Base-by-base conservation (phyloP, 2,113 vertebrate species). In the Centrocercus urophasianus region DNA sequence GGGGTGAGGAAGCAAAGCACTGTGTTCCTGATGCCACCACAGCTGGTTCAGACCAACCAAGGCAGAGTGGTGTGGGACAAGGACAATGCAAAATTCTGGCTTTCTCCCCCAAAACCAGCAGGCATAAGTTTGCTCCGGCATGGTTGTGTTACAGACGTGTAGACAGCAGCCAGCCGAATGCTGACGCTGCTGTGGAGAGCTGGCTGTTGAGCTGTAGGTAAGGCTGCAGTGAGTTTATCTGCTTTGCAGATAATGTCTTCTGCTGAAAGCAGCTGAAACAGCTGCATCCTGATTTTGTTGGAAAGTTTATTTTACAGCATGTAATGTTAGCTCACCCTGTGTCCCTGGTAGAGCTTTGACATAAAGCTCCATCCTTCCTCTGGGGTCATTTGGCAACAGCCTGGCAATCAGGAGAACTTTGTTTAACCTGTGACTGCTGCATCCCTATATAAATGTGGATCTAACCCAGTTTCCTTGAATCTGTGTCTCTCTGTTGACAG, bases 101-200 rank as follows among this genome's bases (percentile, higher is more conserved):
- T 89, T 92, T 84, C 59, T 72, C 61, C 66, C 47, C 78, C 40
- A 73, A 60, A 73, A 78, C 28, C 57, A 75, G 93, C 92, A 80
- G 82, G 67, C 71, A 12, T 13, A 32, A n/a, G 82, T 72, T 83
- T 70, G 64, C 71, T 91, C 65, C 2, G 0, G 75, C 81, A 38
- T 2, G 84, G 94, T 65, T 85, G 83, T 0, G 0, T 30, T 92
- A 91, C 93, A 93, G 95, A 90, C 89, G 96, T 89, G 89, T 81
- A 89, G 92, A 89, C 76, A 95, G 92, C 86, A 92, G 92, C n/a
- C 25, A 73, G 93, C 78, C 19, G 84, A 79, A 87, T 42, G 89
- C 90, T 95, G 94, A 90, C 40, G 15, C 80, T 76, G 83, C 88
- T 65, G 70, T 25, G 76, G 50, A 89, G 71, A 77, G 71, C 72